These are phyloP conservation scores for Siderastrea siderea DNA, from an alignment of 92 coral and sea anemone species.

Conservation along the genomic window DNA sequence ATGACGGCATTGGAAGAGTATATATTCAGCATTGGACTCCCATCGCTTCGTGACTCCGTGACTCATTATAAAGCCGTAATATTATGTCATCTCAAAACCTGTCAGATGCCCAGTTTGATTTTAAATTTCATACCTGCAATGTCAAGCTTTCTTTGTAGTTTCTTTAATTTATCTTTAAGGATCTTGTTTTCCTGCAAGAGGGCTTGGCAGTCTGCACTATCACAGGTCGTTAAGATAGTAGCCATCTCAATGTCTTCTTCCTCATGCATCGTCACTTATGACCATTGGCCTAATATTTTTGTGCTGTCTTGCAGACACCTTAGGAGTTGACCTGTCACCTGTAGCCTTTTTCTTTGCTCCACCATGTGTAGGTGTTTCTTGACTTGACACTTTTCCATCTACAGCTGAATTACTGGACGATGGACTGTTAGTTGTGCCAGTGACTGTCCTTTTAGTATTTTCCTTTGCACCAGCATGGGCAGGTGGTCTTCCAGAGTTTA, in stretches of 20 bases:
- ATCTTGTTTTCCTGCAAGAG: slow-evolving; percentile 22
- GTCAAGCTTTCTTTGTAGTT: slow-evolving; percentile 30
- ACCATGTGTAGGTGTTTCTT: no score
- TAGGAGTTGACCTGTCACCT: neutral
- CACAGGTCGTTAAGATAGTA: slow-evolving; percentile 33
- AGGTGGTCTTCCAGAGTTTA: neutral
- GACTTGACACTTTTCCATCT: no score
- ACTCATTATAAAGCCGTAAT: no score
- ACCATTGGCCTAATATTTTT: neutral
- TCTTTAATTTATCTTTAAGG: slow-evolving; percentile 25
- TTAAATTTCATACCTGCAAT: slow-evolving; percentile 32
- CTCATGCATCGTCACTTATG: slow-evolving; percentile 33
- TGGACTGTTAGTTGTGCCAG: no score
- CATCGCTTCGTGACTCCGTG: no score
- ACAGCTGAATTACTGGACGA: no score
- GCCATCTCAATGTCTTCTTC: neutral
- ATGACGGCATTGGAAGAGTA: no score
- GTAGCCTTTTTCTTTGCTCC: no score
- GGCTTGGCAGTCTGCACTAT: slow-evolving; percentile 29
- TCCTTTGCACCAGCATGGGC: neutral
- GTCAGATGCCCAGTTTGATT: neutral
- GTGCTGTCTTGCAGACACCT: neutral
- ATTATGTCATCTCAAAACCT: no score
- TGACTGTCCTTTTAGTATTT: neutral
- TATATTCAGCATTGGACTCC: no score